Evolutionary conservation across 2,888 invertebrate species (phyloP), one percentile per base, ranked within the genome.

Genomic region (Barypeithes pellucidus): DNA sequence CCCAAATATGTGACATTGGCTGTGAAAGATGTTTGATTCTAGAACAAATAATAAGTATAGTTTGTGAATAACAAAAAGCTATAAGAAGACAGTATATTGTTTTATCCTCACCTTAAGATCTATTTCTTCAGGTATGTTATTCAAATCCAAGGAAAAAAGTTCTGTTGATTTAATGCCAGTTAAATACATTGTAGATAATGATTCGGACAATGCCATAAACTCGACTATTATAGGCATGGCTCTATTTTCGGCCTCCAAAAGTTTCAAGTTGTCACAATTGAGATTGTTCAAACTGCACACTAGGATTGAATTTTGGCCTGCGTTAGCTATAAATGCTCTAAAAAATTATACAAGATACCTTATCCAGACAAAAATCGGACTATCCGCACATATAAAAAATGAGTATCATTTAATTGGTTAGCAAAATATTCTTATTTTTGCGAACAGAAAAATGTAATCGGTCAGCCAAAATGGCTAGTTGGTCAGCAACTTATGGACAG

Each of bases 271-370:
- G 82, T 85, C 84, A 83, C 84, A 86, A 67, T 79, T 81, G 9
- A 80, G 76, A 29, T 82, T 78, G 4, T 78, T 81, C 71, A 82
- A 76, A 41, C 81, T 80, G 71, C 83, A 82, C 2, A 84, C 81
- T 8, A 83, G 63, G 12, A 85, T 61, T 7, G 71, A 59, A 66
- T 80, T 80, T 54, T 77, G 78, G 5, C 84, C 85, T 18, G 83
- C 79, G 73, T 84, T 82, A 5, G 86, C 86, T 63, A 87, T 78
- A 75, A 85, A 87, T 11, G 84, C 87, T 67, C 81, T 81, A 5
- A 81, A 78, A 67, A 65, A 39, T n/a, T 3, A 12, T n/a, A n/a
- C n/a, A n/a, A n/a, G n/a, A n/a, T n/a, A n/a, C n/a, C n/a, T n/a
- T n/a, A n/a, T n/a, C n/a, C n/a, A n/a, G n/a, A n/a, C n/a, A n/a